Conservation (phyloP, 2,888 invertebrate species). For the Drosophila cognata region DNA sequence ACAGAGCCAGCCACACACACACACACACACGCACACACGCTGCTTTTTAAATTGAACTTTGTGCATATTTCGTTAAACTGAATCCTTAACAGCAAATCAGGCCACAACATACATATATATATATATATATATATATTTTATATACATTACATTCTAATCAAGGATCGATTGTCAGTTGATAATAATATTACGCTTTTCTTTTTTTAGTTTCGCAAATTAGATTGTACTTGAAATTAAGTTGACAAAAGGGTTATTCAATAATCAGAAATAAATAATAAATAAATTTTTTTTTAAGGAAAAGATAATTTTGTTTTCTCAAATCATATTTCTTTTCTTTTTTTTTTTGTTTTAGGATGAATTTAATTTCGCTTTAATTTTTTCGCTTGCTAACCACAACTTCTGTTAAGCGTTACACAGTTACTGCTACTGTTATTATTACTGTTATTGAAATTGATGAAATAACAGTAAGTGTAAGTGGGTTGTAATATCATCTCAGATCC, state of each 20-base stretch:
- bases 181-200: not conserved
- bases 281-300: not conserved
- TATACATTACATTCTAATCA: not conserved
- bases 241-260: not conserved
- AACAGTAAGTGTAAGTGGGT: not conserved
- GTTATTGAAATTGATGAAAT: not conserved
- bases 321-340: not conserved
- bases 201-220: not conserved
- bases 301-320: not conserved
- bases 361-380: not conserved
- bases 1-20: not conserved
- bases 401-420: too few species aligned
- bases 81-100: not conserved
- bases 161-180: not conserved
- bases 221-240: not conserved
- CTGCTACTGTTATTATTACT: not conserved
- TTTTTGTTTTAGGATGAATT: not conserved
- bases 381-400: not conserved
- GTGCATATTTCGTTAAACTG: not conserved
- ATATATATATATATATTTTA: not conserved
- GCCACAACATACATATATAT: not conserved
- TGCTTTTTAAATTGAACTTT: not conserved
- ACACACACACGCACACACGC: not conserved
- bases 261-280: not conserved
- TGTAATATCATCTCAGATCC: not conserved